Conservation (phyloP, 2,113 vertebrate genomes). For the Tilapia sparmanii region DNA sequence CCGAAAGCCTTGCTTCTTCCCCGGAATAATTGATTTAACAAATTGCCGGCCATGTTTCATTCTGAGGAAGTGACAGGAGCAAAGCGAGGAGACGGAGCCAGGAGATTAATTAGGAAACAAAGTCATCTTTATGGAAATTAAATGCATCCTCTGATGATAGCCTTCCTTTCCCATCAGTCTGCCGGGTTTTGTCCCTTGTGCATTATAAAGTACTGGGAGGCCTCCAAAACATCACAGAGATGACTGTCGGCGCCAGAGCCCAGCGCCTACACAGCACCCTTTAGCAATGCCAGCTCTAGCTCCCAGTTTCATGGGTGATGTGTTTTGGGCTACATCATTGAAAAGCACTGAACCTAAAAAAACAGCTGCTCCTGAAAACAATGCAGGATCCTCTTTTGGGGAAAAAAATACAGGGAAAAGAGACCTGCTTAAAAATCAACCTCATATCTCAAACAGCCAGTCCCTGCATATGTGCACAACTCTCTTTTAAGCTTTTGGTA, state of each 20-base stretch:
- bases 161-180: constrained; percentile 49
- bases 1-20: constrained; percentile 42
- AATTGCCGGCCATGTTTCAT: constrained; percentile 74
- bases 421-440: constrained; percentile 12
- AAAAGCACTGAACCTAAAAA: constrained; percentile 47
- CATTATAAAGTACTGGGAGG: constrained; percentile 37
- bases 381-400: background rate
- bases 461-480: background rate
- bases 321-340: constrained; percentile 28
- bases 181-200: constrained; percentile 24
- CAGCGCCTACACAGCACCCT: constrained; percentile 4
- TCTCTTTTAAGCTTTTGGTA: constrained; percentile 1
- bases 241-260: background rate
- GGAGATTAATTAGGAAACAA: constrained; percentile 75
- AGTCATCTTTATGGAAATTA: constrained; percentile 74
- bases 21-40: constrained; percentile 75
- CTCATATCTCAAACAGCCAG: constrained; percentile 17
- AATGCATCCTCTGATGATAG: constrained; percentile 64
- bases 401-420: background rate
- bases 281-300: constrained; percentile 20
- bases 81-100: constrained; percentile 62
- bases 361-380: constrained; percentile 44
- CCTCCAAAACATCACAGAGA: constrained; percentile 46
- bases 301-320: constrained; percentile 50
- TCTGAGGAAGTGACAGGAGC: constrained; percentile 66